A percentile compares a stretch with the other conserved stretches of the same genome.
Conservation (phyloP, 1,140 invertebrate species). For the Drosophila mojavensis region DNA sequence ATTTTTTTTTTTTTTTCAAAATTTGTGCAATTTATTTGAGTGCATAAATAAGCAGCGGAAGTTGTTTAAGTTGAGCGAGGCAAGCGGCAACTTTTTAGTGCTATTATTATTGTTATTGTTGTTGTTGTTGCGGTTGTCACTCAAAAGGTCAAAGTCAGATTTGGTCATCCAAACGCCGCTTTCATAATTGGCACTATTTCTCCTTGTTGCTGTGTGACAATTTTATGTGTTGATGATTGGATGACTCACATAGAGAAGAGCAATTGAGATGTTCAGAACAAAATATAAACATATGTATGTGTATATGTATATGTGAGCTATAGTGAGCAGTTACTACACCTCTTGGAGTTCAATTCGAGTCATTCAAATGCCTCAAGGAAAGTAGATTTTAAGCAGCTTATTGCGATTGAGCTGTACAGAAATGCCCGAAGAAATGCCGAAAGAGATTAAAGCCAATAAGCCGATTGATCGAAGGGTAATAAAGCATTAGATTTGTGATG, state of each 20-base stretch:
- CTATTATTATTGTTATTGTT: conserved; percentile 35
- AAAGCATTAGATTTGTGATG: neutral
- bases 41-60: conserved; percentile 62
- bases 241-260: conserved; percentile 12
- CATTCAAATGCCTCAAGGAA: conserved; percentile 13
- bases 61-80: conserved; percentile 59
- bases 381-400: conserved; percentile 1
- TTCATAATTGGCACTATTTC: conserved; percentile 13
- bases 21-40: conserved; percentile 44
- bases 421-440: neutral
- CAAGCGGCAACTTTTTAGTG: conserved; percentile 14
- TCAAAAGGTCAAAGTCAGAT: conserved; percentile 71
- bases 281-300: neutral
- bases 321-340: neutral
- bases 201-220: conserved; percentile 31
- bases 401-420: neutral
- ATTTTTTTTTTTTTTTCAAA: conserved; percentile 12
- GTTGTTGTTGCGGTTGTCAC: conserved; percentile 14
- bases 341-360: conserved; percentile 6
- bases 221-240: neutral
- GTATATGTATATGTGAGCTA: neutral
- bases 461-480: neutral
- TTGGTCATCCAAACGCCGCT: conserved; percentile 47
- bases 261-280: conserved; percentile 14
- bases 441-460: conserved; percentile 3